Percentiles rank a stretch among this genome's conserved stretches.
Conservation (phyloP, 1,140 invertebrate genomes). For the Nilaparvata lugens region DNA sequence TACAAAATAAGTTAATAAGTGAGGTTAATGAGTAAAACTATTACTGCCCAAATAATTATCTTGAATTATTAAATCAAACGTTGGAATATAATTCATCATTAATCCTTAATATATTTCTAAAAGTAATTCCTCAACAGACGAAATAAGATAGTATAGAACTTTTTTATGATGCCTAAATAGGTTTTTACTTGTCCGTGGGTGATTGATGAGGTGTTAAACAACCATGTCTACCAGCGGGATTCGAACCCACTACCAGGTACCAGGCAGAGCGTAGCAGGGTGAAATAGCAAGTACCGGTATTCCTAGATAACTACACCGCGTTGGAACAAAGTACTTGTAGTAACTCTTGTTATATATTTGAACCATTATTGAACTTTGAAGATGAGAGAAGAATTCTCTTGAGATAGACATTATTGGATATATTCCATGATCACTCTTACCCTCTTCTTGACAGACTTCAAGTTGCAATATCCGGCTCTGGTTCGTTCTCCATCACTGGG, state of each 20-base stretch:
- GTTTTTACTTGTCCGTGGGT: too few relatives aligned
- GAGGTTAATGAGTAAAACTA: not conserved
- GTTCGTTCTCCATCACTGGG: constrained; percentile 71
- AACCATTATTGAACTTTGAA: not conserved
- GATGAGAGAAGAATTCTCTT: not conserved
- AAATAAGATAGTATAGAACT: too few relatives aligned
- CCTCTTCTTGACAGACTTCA: constrained; percentile 51
- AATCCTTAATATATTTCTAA: too few relatives aligned
- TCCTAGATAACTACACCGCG: too few relatives aligned
- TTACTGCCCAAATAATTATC: not conserved
- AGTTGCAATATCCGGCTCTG: constrained; percentile 66
- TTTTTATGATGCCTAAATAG: too few relatives aligned
- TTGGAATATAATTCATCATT: too few relatives aligned
- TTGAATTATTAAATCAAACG: not conserved
- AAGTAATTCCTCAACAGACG: too few relatives aligned
- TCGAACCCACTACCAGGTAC: too few relatives aligned
- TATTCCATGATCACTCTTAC: constrained; percentile 38
- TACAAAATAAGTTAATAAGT: not conserved
- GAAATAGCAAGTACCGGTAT: not conserved
- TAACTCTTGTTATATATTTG: not conserved
- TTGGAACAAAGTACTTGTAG: too few relatives aligned
- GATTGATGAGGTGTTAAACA: too few relatives aligned
- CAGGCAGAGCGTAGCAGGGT: not conserved
- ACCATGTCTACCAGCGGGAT: too few relatives aligned
- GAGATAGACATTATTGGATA: not conserved